These are phyloP conservation scores for Engraulis encrasicolus DNA, from an alignment of 2,113 vertebrate species.

Conservation along the genomic window DNA sequence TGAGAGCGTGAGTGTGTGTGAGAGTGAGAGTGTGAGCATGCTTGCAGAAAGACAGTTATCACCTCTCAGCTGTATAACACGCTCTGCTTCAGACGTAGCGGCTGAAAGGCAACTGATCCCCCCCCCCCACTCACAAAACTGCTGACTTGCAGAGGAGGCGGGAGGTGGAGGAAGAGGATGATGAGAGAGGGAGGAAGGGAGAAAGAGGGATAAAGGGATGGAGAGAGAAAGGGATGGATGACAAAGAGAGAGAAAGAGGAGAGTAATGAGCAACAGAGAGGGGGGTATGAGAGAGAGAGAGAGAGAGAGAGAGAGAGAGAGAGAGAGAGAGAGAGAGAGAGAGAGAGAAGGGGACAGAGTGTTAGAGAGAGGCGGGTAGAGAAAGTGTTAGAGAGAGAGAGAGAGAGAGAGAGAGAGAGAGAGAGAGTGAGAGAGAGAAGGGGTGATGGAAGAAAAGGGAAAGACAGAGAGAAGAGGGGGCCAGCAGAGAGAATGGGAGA, in stretches of 20 bases:
- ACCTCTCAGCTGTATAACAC: not conserved
- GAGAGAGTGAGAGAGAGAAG: not conserved
- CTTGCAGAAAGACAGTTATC: not conserved
- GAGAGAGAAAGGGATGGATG: not conserved
- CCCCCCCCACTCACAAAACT: not conserved
- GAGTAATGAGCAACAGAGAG: too few relatives aligned
- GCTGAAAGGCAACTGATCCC: too few relatives aligned
- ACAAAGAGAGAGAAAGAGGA: too few relatives aligned
- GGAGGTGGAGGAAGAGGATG: not conserved
- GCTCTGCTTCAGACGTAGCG: not conserved
- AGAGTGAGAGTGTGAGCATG: not conserved
- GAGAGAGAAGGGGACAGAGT: not conserved
- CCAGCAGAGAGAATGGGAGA: not conserved
- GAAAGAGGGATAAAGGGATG: not conserved
- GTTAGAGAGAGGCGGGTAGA: not conserved
- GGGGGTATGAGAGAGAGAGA: too few relatives aligned
- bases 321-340: not conserved
- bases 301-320: not conserved
- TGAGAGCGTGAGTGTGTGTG: too few relatives aligned
- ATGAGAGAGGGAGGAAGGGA: not conserved
- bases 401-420: not conserved
- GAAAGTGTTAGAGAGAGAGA: not conserved
- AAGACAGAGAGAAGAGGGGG: not conserved
- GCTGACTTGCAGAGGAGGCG: not conserved
- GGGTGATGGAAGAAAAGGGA: not conserved